These are phyloP conservation scores for Mormyrus hasselquistii DNA, from an alignment of 2,797 vertebrate species.

Conservation along the genomic window DNA sequence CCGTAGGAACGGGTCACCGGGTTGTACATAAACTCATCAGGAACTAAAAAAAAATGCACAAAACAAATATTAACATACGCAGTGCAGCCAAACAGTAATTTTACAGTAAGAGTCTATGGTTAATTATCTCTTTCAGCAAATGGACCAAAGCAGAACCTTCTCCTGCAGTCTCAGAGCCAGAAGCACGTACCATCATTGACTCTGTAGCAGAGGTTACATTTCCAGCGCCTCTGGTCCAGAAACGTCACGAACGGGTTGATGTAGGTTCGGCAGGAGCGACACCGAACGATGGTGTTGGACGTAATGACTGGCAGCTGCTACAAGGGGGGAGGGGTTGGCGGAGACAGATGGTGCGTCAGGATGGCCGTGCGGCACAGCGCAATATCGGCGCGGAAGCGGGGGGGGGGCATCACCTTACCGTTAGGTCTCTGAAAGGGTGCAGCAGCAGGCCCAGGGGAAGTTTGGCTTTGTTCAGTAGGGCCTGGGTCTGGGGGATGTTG, in stretches of 20 bases:
- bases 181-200: conserved; percentile 82
- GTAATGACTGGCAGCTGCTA: conserved; percentile 95
- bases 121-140: background rate
- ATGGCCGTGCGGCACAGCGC: background rate
- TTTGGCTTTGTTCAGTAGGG: conserved; percentile 88
- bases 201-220: conserved; percentile 93
- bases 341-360: background rate
- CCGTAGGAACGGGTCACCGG: conserved; percentile 90
- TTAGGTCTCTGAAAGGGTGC: conserved; percentile 93
- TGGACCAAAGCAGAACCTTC: background rate
- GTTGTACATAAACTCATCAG: conserved; percentile 99
- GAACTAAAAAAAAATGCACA: conserved; percentile 61
- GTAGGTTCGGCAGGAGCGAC: conserved; percentile 89
- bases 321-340: conserved; percentile 18
- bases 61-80: background rate
- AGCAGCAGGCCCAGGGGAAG: conserved; percentile 89
- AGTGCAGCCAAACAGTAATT: background rate
- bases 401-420: conserved; percentile 59
- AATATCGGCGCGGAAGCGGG: background rate
- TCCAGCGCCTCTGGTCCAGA: conserved; percentile 94
- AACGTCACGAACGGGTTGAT: conserved; percentile 98
- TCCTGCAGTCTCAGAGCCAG: background rate
- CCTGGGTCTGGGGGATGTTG: conserved; percentile 90
- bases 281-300: conserved; percentile 92
- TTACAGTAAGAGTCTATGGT: background rate